Evolutionary conservation across 2,113 vertebrate genomes (phyloP).

Genomic region (Castor canadensis): DNA sequence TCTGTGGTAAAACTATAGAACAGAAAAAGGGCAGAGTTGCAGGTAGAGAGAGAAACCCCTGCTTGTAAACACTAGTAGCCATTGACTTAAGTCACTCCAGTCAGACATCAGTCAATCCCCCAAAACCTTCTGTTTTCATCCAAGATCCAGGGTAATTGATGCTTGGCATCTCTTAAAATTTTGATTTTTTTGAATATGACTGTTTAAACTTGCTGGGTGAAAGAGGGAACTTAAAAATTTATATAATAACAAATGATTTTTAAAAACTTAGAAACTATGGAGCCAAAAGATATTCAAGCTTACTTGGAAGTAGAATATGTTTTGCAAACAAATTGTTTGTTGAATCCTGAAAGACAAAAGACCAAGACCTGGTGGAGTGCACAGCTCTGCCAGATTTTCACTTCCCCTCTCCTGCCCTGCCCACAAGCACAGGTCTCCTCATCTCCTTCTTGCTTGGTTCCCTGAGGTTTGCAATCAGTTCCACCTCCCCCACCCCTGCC

Average conservation of each 20-base stretch:
- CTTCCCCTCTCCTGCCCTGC: not conserved
- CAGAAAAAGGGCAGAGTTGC: not conserved
- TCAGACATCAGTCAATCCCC: not conserved
- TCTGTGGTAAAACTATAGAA: not conserved
- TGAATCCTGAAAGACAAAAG: not conserved
- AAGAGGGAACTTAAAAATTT: not conserved
- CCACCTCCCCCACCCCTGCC: rapidly evolving
- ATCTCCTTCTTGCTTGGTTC: not conserved
- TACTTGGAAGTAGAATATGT: not conserved
- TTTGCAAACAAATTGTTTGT: not conserved
- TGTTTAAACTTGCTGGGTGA: not conserved
- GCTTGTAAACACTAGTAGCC: not conserved
- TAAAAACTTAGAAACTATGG: not conserved
- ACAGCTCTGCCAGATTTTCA: not conserved
- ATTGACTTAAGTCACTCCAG: not conserved
- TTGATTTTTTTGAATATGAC: not conserved
- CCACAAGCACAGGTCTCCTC: not conserved
- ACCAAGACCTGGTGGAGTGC: not conserved
- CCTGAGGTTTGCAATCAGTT: not conserved
- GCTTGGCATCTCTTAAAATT: not conserved
- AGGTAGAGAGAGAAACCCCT: not conserved
- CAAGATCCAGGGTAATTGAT: not conserved
- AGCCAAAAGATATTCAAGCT: not conserved
- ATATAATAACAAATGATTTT: not conserved
- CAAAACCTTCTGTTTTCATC: not conserved